Percentiles rank a stretch among this genome's conserved stretches.
Conservation (phyloP, 2,797 vertebrate genomes). For the Myotis planiceps region DNA sequence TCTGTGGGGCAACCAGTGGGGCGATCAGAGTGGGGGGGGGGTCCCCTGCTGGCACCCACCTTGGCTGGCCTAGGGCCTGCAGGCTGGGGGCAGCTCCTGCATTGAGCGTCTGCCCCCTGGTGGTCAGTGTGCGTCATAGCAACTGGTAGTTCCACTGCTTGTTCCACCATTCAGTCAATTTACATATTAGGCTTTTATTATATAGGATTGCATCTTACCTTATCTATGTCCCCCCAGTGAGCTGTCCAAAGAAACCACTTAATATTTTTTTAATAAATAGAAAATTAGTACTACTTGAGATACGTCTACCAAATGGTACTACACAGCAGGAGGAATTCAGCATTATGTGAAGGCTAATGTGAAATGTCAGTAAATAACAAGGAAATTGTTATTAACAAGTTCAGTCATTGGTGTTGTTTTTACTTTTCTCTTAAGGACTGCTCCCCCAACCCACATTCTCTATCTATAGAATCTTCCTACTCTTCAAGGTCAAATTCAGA, state of each 20-base stretch:
- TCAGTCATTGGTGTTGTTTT: neutral
- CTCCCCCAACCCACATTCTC: neutral
- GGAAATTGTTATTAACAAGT: neutral
- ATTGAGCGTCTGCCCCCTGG: too few species aligned
- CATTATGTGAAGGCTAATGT: neutral
- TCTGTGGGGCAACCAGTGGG: too few species aligned
- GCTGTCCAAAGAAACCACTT: neutral
- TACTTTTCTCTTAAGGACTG: neutral
- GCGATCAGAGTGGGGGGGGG: too few species aligned
- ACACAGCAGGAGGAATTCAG: neutral
- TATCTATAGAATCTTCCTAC: neutral
- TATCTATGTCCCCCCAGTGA: neutral
- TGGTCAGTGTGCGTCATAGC: too few species aligned
- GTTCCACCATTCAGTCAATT: too few species aligned
- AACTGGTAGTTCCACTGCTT: too few species aligned
- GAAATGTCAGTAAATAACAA: constrained; percentile 17
- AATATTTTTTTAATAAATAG: constrained; percentile 17
- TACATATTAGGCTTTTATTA: too few species aligned
- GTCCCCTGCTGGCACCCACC: too few species aligned
- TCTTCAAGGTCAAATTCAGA: neutral
- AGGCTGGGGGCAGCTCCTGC: too few species aligned
- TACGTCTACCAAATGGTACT: neutral
- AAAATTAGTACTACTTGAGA: neutral
- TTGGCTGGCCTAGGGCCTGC: too few species aligned
- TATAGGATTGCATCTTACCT: neutral